Base-by-base conservation (phyloP, 2,113 vertebrate genomes). In the Casuarius casuarius region DNA sequence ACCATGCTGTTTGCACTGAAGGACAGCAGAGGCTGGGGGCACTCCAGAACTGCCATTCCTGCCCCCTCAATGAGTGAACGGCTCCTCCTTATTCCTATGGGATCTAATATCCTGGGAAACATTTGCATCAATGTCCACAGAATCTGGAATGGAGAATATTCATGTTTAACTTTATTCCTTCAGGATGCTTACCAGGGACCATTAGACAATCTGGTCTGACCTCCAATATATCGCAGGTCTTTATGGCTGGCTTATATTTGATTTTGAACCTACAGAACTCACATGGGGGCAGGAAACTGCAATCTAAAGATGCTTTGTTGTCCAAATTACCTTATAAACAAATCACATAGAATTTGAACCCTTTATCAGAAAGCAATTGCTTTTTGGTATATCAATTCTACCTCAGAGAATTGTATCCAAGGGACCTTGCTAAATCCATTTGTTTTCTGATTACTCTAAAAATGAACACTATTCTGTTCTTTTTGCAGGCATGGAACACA, bases 401-500 rank as follows among this genome's bases (percentile, higher is more conserved):
- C 28, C 23, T 75, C 38, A 61, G 58, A 61, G 84, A 49, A 68
- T 8, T 22, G 4, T 28, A 25, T 49, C 20, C 14, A 21, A 54
- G 3, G 12, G 8, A 7, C 14, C 3, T 14, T 40, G 22, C 1
- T 78, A 67, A 82, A 75, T 29, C 3, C 2, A n/a, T 54, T 90
- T 79, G 8, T 46, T 78, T 96, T 85, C 35, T 10, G 35, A 1
- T 44, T 70, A 40, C 56, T 62, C 59, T 59, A 12, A 83, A 68
- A 89, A 40, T 19, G 3, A 84, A 68, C 10, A 54, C 1, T 74
- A 67, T 51, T 58, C 77, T 48, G 18, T 87, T 97, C 25, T 93
- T 76, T 95, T 74, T 79, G 83, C 95, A 99, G 99, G 81, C 59
- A 83, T 63, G 28, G 67, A 98, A 40, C 98, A 99, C 93, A 99